Conservation (phyloP, 2,888 invertebrate genomes). For the Adelphocoris suturalis region DNA sequence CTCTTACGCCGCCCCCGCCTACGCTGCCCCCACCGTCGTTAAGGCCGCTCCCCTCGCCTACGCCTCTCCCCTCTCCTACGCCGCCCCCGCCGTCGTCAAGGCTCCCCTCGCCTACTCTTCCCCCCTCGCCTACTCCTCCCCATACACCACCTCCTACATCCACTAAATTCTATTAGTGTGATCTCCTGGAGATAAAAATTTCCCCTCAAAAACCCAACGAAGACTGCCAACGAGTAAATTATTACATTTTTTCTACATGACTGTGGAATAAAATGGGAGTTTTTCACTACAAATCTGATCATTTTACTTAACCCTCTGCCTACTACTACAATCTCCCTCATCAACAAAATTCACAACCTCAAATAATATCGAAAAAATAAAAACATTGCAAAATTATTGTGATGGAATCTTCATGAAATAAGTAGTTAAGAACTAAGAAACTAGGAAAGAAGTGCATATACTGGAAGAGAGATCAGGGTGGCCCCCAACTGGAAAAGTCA, state of each 20-base stretch:
- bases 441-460: no score
- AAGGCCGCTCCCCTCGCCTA: constrained; percentile 45
- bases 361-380: no score
- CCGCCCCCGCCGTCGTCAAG: constrained; percentile 58
- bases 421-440: no score
- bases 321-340: not conserved
- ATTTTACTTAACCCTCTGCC: not conserved
- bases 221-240: constrained; percentile 54
- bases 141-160: constrained; percentile 52
- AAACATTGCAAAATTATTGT: no score
- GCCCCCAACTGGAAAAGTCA: no score
- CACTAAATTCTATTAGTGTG: constrained; percentile 44
- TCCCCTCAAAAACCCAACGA: not conserved
- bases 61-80: constrained; percentile 34
- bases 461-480: no score
- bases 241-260: constrained; percentile 30
- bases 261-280: not conserved
- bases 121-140: not conserved
- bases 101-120: not conserved
- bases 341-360: no score
- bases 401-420: no score
- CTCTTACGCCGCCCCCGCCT: constrained; percentile 12
- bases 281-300: not conserved
- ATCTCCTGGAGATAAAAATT: not conserved
- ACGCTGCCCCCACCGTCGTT: constrained; percentile 46